Base-by-base conservation (phyloP, 1,140 invertebrate species). In the Achatina immaculata region DNA sequence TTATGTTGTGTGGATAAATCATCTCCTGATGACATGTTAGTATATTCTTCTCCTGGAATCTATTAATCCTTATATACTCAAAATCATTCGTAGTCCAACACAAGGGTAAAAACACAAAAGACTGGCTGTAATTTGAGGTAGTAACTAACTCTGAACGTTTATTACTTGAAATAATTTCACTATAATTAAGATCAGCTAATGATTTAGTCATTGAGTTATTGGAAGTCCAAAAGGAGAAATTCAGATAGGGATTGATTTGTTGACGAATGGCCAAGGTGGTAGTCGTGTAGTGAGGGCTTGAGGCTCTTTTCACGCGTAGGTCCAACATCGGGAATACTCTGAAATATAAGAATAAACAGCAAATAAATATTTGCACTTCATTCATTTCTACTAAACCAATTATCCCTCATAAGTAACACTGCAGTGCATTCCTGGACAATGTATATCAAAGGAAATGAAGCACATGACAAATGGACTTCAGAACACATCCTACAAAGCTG, bases 251-350 rank as follows among this genome's bases (percentile, higher is more conserved):
- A 36, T 69, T 40, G 31, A 19, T 69, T 69, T 58, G 62, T 11
- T 65, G 31, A 24, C 45, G 45, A 21, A 40, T 34, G 40, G 16
- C 28, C 19, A 11, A 43, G 66, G 36, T 66, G 76, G 28, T 28
- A 69, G 28, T 19, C 14, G 38, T 72, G 42, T 45, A 4, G 43
- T 34, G 28, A 48, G 43, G 28, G 43, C 36, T 73, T 73, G 43
- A 31, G 28, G 16, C 45, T 38, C 66, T 31, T 55, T 31, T 42
- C 38, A 28, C 0, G 76, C 55, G 68, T 40, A 42, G 58, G 21
- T 71, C 76, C 40, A 42, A 62, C 48, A 81, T 78, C 75, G 45
- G 68, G 34, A 48, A 68, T 48, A 62, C 51, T 80, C 62, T 82
- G 45, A 68, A 78, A 76, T 16, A 73, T 42, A 51, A 38, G 55